Base-by-base conservation (phyloP, 2,113 vertebrate species). In the Platysternon megacephalum region DNA sequence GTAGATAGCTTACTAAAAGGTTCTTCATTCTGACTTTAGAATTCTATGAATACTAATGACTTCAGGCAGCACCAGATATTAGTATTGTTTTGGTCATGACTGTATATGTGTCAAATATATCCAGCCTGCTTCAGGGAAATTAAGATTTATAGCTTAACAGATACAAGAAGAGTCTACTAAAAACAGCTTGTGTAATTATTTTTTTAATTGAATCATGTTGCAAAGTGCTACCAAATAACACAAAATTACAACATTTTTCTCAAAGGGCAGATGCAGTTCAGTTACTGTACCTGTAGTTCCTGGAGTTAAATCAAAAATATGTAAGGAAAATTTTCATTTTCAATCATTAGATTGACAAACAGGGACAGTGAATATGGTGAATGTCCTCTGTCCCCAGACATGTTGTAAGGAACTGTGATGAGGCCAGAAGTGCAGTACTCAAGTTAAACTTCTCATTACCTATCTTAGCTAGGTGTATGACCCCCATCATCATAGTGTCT, bases 261-360 rank as follows among this genome's bases (percentile, higher is more conserved):
- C 39, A 74, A 16, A 32, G 11, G 52, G 58, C 21, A 76, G 35
- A n/a, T 16, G 29, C 0, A 2, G 55, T 32, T 79, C 39, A 28
- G 5, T 44, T 44, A 26, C 16, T 53, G 11, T 7, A 80, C 21
- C 29, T 0, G 0, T 6, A 9, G 51, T 3, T 49, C 26, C 44
- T 48, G 17, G 42, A 58, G 39, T 44, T 29, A 32, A 26, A 11
- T 28, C 19, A 74, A 46, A 78, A 46, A 44, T 46, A 16, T 12
- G 42, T 16, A 46, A 76, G 72, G 22, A 22, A 26, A 35, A 10
- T 83, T 29, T 83, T 83, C 26, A 26, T 78, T 28, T 29, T 55
- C 39, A 79, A 56, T 46, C 76, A 44, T 44, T 35, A 72, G 21
- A 28, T 29, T 44, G 4, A 46, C 42, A 78, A 78, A 78, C 12